Evolutionary conservation across 2,888 invertebrate species (phyloP).

Genomic region (Agrilus mali): DNA sequence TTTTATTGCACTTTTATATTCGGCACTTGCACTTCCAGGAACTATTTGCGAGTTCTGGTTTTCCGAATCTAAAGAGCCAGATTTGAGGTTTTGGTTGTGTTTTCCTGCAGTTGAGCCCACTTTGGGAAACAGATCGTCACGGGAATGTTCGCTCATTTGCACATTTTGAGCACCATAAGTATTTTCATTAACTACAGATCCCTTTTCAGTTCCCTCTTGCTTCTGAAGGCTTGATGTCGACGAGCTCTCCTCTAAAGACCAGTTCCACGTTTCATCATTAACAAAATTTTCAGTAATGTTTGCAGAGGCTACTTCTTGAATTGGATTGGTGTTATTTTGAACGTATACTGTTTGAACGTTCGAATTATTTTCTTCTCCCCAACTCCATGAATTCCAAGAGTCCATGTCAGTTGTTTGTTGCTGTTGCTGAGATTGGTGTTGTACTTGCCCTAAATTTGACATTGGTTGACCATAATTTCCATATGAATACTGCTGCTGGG

Average conservation of each 20-base stretch:
- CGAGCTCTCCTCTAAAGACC: conserved; percentile 40
- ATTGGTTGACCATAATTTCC: conserved; percentile 7
- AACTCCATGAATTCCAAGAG: conserved; percentile 44
- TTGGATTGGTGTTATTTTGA: conserved; percentile 13
- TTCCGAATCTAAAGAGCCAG: neutral
- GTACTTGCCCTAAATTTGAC: conserved; percentile 12
- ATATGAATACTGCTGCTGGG: conserved; percentile 15
- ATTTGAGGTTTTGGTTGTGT: conserved; percentile 4
- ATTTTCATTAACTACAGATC: neutral
- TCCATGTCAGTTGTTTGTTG: conserved; percentile 20
- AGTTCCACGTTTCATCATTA: conserved; percentile 47
- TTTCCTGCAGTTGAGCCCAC: conserved; percentile 24
- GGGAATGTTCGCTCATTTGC: conserved; percentile 24
- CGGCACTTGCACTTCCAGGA: neutral
- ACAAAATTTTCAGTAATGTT: conserved; percentile 42
- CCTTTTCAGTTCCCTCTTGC: conserved; percentile 28
- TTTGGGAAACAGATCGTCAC: conserved; percentile 36
- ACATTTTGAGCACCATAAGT: conserved; percentile 5
- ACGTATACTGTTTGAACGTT: conserved; percentile 19
- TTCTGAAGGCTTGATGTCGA: conserved; percentile 16
- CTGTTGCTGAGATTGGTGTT: conserved; percentile 20
- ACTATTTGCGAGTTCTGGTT: neutral
- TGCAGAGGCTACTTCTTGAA: conserved; percentile 12
- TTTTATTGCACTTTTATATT: neutral
- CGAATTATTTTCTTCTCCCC: conserved; percentile 42